phyloP scores from a whole-genome alignment of 2,797 vertebrate genomes.

The Dendrocincla fuliginosa region DNA sequence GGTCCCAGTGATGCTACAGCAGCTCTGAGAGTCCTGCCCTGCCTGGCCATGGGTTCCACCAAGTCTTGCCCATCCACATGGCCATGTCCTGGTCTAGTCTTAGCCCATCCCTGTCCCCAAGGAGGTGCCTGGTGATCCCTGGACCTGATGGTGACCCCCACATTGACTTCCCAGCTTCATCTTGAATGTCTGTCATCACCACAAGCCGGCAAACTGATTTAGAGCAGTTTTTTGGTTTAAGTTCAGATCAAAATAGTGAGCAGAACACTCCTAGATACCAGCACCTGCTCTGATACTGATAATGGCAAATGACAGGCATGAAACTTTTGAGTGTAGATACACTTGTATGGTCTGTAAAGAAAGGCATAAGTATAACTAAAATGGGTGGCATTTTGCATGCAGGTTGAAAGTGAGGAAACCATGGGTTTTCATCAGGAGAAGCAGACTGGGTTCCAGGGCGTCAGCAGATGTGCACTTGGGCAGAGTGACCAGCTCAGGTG shows the following conservation, averaged over 20 bases:
- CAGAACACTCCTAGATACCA: neutral
- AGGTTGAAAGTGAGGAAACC: neutral
- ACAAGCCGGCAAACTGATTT: neutral
- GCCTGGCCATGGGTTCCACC: accelerated
- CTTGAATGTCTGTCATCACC: neutral
- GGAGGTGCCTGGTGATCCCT: neutral
- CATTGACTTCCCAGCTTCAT: neutral
- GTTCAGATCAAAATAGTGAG: neutral
- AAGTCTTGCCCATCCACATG: neutral
- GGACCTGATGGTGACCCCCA: no score
- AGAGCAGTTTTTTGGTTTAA: neutral
- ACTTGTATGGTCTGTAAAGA: neutral
- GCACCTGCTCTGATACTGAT: accelerated
- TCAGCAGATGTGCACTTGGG: neutral
- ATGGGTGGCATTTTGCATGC: neutral
- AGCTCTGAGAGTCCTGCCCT: neutral
- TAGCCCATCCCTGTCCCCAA: neutral
- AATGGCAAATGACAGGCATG: neutral
- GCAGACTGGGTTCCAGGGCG: neutral
- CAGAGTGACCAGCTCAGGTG: neutral
- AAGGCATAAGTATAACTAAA: neutral
- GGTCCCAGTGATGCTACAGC: neutral
- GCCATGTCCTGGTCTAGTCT: neutral
- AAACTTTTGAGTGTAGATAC: neutral
- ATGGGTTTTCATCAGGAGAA: neutral